Conservation (phyloP, 2,797 vertebrate species). For the Mormyrus hasselquistii region DNA sequence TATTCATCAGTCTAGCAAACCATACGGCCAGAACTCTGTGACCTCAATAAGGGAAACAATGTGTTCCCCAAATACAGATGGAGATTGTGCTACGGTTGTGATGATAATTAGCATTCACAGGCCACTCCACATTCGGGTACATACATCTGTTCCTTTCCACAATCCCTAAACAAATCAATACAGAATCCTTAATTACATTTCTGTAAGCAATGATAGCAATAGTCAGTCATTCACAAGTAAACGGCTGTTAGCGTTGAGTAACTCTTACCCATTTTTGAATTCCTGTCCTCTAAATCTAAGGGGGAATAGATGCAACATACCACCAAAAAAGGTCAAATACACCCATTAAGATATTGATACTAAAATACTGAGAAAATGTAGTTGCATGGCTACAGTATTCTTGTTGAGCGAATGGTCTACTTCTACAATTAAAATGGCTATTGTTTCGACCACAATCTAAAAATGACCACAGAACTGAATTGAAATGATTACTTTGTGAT, state of each 20-base stretch:
- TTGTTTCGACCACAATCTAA: neutral
- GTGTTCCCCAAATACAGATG: neutral
- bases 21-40: neutral
- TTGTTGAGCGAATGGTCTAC: neutral
- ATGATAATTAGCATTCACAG: neutral
- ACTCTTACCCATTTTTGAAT: neutral
- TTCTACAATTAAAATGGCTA: neutral
- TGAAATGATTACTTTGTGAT: neutral
- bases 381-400: neutral
- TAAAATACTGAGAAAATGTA: neutral
- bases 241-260: neutral
- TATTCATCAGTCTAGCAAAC: neutral
- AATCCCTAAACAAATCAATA: conserved; percentile 5
- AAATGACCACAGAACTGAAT: neutral
- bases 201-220: neutral
- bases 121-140: neutral
- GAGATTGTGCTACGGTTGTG: neutral
- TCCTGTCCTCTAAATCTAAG: neutral
- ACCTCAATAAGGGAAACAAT: neutral
- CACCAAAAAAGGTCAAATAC: neutral
- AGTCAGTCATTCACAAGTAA: neutral
- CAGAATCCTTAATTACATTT: conserved; percentile 1
- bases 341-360: neutral
- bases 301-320: neutral
- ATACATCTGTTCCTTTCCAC: conserved; percentile 5